Conservation (phyloP, 2,113 vertebrate species). For the Herpetotheres cachinnans region DNA sequence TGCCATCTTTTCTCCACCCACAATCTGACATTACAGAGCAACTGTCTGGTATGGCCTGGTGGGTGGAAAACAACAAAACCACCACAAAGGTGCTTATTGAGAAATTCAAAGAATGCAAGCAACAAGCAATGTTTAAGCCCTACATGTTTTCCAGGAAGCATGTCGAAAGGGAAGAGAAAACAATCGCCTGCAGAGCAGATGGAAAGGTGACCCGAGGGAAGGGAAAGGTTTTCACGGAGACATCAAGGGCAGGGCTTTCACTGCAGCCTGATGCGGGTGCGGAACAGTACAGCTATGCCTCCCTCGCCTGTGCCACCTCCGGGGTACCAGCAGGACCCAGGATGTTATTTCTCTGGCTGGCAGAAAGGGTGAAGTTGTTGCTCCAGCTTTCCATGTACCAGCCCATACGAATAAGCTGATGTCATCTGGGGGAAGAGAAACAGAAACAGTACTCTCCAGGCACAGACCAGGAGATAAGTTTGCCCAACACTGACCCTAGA, state of each 20-base stretch:
- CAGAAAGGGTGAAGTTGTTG: neutral
- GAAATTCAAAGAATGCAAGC: neutral
- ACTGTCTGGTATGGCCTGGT: neutral
- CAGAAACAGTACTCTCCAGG: neutral
- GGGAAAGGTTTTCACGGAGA: rapidly evolving
- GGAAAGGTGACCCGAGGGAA: neutral
- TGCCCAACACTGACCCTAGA: neutral
- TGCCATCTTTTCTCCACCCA: neutral
- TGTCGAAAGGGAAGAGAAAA: neutral
- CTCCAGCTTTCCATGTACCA: neutral
- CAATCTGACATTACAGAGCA: neutral
- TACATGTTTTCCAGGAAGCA: rapidly evolving
- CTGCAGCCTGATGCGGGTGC: rapidly evolving
- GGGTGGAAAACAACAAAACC: neutral
- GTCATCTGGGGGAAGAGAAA: neutral
- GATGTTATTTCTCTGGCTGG: neutral
- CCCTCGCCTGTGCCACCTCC: rapidly evolving
- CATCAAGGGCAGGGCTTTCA: neutral
- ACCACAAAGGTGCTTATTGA: neutral
- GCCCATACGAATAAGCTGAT: neutral
- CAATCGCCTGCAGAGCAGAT: neutral
- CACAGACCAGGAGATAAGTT: neutral
- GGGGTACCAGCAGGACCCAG: neutral
- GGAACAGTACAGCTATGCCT: rapidly evolving
- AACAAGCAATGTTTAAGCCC: neutral